Base-by-base conservation (phyloP, 2,113 vertebrate genomes). In the Bettongia penicillata region DNA sequence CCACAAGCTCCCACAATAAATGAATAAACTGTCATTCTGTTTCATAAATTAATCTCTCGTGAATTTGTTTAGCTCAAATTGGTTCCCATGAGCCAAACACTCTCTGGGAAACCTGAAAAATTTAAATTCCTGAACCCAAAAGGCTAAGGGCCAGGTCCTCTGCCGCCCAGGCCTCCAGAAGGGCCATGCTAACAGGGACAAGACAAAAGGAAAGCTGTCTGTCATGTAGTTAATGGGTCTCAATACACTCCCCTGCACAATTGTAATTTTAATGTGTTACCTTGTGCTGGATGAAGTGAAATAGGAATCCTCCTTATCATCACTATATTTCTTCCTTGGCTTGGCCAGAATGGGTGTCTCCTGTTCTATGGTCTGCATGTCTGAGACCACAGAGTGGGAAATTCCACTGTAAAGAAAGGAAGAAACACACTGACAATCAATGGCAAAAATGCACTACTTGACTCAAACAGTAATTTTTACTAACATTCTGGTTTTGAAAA, bases 281-380 rank as follows among this genome's bases (percentile, higher is more conserved):
- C 99, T 98, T 37, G 99, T 98, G 89, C 97, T 95, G 11, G 99
- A 97, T 50, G 98, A 97, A 68, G 98, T 98, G 96, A 99, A 99
- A 52, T 98, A 98, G 0, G 98, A 98, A 43, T 99, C 99, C 0
- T 99, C 99, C 0, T 97, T 98, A 6, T 99, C 99, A 0, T 99
- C 99, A 0, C 93, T 94, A 52, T 99, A 99, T 37, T 98, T 99
- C 43, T 98, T 99, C 57, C 98, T 98, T 0, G 98, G 97, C 95
- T 99, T 99, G 0, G 97, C 91, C 91, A 95, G 26, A 23, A 94
- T 84, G 0, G 99, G 99, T 0, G 96, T 98, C 95, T 99, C 99
- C 98, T 99, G 99, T 97, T 99, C 99, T 93, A 99, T 99, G 14
- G 98, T 99, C 95, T 99, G 99, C 99, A 99, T 99, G 95, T 99